These are phyloP conservation scores for Stomatorhinus walkeri DNA, from an alignment of 2,797 vertebrate species.

Conservation along the genomic window DNA sequence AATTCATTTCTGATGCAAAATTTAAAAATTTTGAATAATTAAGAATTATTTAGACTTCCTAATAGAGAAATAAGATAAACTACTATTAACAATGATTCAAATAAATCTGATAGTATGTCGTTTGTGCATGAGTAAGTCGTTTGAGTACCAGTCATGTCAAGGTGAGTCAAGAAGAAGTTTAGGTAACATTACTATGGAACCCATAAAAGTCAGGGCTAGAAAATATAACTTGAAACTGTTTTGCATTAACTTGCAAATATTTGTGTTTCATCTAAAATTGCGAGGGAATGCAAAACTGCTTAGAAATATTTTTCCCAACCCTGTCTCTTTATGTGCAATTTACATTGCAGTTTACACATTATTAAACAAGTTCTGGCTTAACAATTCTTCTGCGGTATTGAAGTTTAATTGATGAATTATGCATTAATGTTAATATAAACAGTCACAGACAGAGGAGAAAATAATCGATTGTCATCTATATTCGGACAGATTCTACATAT, in stretches of 20 bases:
- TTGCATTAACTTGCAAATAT: background rate
- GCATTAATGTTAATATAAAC: background rate
- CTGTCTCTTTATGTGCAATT: background rate
- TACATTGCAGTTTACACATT: background rate
- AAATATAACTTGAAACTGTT: background rate
- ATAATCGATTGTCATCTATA: background rate
- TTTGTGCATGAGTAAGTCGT: background rate
- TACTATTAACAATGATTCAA: background rate
- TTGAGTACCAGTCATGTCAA: background rate
- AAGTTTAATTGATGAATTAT: background rate
- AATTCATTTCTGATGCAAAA: background rate
- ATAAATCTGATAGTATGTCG: background rate
- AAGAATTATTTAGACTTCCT: background rate
- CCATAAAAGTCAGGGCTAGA: background rate
- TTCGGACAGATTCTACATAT: constrained; percentile 5
- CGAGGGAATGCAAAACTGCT: background rate
- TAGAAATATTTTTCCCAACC: background rate
- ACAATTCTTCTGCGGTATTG: background rate
- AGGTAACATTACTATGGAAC: background rate
- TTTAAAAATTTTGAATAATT: background rate
- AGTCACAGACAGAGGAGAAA: background rate
- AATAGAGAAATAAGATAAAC: background rate
- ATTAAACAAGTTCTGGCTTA: background rate
- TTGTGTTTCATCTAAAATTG: background rate
- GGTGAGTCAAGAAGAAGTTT: background rate